A percentile compares a stretch with the other conserved stretches of the same genome.
Conservation (phyloP, 2,113 vertebrate genomes). For the Macaca mulatta region DNA sequence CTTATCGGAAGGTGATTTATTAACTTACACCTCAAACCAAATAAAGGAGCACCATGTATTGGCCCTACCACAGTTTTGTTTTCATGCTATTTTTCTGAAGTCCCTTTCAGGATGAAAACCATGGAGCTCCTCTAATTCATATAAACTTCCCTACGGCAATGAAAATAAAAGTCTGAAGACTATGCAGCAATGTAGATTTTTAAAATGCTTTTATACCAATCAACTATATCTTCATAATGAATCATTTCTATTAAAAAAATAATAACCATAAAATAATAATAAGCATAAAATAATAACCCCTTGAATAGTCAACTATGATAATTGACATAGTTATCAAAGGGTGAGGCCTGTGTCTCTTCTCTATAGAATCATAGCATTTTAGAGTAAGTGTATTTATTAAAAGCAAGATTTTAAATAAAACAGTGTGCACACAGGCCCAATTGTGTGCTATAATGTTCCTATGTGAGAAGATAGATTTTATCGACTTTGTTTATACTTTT, state of each 20-base stretch:
- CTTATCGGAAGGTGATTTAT: conserved; percentile 80
- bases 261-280: background rate
- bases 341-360: background rate
- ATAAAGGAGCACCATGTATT: background rate
- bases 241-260: background rate
- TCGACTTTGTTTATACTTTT: background rate
- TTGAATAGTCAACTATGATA: background rate
- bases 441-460: background rate
- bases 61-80: too few relatives aligned
- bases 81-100: background rate
- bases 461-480: background rate
- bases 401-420: background rate
- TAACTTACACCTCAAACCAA: background rate
- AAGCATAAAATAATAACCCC: background rate
- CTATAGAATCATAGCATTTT: background rate
- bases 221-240: background rate
- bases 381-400: background rate
- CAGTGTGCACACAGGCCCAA: background rate
- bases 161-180: background rate
- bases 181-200: background rate
- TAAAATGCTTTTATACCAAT: background rate
- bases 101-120: background rate
- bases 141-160: background rate
- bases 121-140: background rate
- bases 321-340: background rate